Conservation (phyloP, 1,140 invertebrate species). For the Panonychus citri region DNA sequence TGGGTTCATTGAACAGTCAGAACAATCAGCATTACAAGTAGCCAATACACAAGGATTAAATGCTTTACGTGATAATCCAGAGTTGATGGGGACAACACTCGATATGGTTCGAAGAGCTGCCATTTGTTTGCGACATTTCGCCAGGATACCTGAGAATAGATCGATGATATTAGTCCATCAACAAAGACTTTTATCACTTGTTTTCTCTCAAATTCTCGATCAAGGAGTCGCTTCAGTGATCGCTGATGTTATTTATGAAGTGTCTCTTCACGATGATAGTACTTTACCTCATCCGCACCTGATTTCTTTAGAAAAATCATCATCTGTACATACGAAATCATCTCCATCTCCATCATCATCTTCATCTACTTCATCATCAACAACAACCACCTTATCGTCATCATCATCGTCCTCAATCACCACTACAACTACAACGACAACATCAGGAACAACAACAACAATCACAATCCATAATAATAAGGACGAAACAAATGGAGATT, state of each 20-base stretch:
- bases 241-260: conserved; percentile 63
- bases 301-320: too few relatives aligned
- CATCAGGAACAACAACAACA: too few relatives aligned
- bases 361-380: too few relatives aligned
- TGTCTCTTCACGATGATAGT: conserved; percentile 1
- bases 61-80: conserved; percentile 83
- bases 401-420: too few relatives aligned
- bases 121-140: conserved; percentile 53
- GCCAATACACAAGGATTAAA: conserved; percentile 79
- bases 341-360: too few relatives aligned
- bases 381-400: too few relatives aligned
- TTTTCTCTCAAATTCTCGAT: conserved; percentile 91
- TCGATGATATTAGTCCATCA: conserved; percentile 74
- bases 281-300: too few relatives aligned
- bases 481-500: too few relatives aligned
- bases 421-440: too few relatives aligned
- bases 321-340: too few relatives aligned
- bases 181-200: conserved; percentile 63
- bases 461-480: too few relatives aligned
- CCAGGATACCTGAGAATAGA: conserved; percentile 68
- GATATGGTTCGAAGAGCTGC: conserved; percentile 90
- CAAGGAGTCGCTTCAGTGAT: conserved; percentile 77
- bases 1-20: conserved; percentile 86
- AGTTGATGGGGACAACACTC: conserved; percentile 91
- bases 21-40: conserved; percentile 72